These are phyloP conservation scores for Hydrozoanthus tunicans DNA, from an alignment of 64 coral and sea anemone species.

Conservation along the genomic window DNA sequence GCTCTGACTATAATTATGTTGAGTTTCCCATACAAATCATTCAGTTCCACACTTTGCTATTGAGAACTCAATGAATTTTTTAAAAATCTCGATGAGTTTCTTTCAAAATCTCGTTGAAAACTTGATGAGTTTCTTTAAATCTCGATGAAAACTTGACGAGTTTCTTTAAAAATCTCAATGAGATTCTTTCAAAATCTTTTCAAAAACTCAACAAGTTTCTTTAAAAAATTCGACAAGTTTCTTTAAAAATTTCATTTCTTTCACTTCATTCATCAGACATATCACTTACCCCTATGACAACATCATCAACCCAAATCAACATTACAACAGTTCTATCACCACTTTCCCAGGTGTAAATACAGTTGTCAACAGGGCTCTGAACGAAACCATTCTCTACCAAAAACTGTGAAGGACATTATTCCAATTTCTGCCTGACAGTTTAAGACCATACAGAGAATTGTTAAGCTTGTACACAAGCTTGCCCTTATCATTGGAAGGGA, in stretches of 20 bases:
- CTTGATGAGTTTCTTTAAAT: no score
- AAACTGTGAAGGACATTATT: slow-evolving; percentile 56
- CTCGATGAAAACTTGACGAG: no score
- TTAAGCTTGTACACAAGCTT: slow-evolving; percentile 39
- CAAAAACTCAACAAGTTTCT: no score
- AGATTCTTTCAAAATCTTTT: no score
- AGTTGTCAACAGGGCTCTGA: slow-evolving; percentile 46
- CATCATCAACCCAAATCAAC: slow-evolving; percentile 50
- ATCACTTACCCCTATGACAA: slow-evolving; percentile 48
- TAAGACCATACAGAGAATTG: slow-evolving; percentile 42
- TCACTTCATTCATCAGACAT: slow-evolving; percentile 38
- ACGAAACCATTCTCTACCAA: slow-evolving; percentile 43
- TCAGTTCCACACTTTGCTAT: no score
- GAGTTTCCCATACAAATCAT: no score
- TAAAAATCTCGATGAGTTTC: no score
- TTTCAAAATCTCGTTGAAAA: no score
- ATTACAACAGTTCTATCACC: slow-evolving; percentile 16
- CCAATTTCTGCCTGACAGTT: slow-evolving; percentile 53
- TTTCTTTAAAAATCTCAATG: no score
- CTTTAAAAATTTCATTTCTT: neutral
- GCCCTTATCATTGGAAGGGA: neutral
- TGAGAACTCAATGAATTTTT: no score
- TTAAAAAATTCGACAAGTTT: no score
- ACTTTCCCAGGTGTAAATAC: slow-evolving; percentile 15
- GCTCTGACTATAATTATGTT: no score